These are phyloP conservation scores for Acanthopleura granulata DNA, from an alignment of 2,888 invertebrate species.

Conservation along the genomic window DNA sequence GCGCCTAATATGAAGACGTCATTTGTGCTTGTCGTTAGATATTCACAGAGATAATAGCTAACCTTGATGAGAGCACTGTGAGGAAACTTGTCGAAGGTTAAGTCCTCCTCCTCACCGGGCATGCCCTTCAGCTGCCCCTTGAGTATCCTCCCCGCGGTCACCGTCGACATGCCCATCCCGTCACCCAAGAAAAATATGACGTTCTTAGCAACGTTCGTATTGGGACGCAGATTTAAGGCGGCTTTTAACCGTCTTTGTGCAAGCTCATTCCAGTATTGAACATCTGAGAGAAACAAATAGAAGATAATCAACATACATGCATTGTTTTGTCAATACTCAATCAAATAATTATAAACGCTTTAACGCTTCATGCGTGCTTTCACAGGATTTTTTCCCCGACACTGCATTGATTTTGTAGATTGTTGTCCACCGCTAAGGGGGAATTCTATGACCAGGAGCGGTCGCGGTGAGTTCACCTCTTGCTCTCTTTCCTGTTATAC, in stretches of 20 bases:
- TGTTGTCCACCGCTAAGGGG: too few relatives aligned
- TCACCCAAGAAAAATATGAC: conserved; percentile 65
- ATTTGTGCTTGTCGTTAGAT: too few relatives aligned
- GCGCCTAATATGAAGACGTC: too few relatives aligned
- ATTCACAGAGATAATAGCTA: not conserved
- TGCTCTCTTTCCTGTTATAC: too few relatives aligned
- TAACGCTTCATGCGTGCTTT: too few relatives aligned
- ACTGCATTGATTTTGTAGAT: too few relatives aligned
- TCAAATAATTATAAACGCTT: too few relatives aligned
- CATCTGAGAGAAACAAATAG: conserved; percentile 25
- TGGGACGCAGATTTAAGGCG: conserved; percentile 74
- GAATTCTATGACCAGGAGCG: too few relatives aligned
- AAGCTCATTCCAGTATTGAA: conserved; percentile 68
- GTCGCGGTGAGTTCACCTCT: too few relatives aligned
- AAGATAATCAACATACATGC: not conserved
- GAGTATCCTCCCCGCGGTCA: conserved; percentile 58
- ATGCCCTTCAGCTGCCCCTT: conserved; percentile 48
- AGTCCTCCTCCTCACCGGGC: conserved; percentile 77
- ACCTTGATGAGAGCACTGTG: conserved; percentile 80
- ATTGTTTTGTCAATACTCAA: not conserved
- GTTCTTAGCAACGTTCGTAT: conserved; percentile 59
- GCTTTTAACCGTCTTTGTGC: conserved; percentile 72
- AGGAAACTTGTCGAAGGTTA: conserved; percentile 81
- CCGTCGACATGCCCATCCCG: conserved; percentile 72
- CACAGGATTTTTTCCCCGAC: too few relatives aligned